Evolutionary conservation across 2,797 vertebrate genomes (phyloP).

Genomic region (Euphonia xanthogaster): DNA sequence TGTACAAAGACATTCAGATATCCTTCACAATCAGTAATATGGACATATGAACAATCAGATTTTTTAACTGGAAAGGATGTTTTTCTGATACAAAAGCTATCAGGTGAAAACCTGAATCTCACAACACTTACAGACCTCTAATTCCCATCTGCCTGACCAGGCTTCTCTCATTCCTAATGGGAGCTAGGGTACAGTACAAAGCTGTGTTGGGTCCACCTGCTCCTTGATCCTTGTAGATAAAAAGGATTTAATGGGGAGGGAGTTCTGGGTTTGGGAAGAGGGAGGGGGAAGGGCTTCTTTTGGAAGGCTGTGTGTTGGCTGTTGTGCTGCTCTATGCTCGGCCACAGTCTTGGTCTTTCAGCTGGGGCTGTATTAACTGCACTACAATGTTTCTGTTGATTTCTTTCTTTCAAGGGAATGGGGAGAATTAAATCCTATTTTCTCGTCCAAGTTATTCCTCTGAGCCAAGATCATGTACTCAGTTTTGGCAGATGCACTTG

Average conservation of each 20-base stretch:
- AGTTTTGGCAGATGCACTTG: not conserved
- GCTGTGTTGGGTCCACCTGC: not conserved
- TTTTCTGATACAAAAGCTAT: not conserved
- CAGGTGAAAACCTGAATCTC: not conserved
- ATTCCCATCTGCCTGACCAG: not conserved
- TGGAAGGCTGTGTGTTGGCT: not conserved
- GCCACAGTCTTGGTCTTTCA: not conserved
- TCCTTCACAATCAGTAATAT: not conserved
- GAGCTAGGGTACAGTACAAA: not conserved
- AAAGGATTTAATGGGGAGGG: not conserved
- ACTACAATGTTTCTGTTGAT: not conserved
- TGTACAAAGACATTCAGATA: not conserved
- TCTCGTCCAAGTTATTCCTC: not conserved
- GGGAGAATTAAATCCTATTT: not conserved
- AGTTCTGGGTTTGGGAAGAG: not conserved
- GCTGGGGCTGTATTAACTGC: not conserved
- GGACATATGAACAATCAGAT: not conserved
- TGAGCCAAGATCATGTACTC: not conserved
- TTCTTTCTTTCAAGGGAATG: not conserved
- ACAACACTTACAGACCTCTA: not conserved
- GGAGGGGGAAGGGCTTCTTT: not conserved
- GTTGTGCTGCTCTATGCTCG: accelerated
- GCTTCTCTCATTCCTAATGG: not conserved
- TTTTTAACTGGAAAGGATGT: not conserved
- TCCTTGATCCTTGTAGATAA: not conserved